These are phyloP conservation scores for Adineta ricciae DNA, from an alignment of 2,888 invertebrate species.

Conservation along the genomic window DNA sequence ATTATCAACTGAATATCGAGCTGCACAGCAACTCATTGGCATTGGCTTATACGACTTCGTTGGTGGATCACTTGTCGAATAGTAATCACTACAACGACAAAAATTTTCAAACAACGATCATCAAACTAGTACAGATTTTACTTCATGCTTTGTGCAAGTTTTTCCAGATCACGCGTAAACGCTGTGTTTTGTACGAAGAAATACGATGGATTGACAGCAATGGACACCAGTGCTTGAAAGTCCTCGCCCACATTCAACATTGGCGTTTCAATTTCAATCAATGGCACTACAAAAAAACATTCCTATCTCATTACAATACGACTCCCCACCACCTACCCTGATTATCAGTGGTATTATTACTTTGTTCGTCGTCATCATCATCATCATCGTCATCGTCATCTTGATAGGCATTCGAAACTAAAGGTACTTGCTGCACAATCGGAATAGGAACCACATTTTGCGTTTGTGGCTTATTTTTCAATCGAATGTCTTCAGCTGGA, in stretches of 20 bases:
- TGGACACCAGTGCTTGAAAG: neutral
- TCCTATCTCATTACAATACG: too few species aligned
- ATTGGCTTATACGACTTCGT: neutral
- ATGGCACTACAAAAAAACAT: neutral
- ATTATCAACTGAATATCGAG: conserved; percentile 1
- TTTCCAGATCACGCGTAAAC: neutral
- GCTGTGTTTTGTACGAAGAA: neutral
- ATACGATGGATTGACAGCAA: conserved; percentile 18
- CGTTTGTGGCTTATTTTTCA: neutral
- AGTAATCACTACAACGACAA: neutral
- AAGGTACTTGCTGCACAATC: neutral
- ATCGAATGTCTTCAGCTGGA: neutral
- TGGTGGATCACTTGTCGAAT: neutral
- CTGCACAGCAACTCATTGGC: neutral
- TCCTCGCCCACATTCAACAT: neutral
- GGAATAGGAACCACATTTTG: neutral
- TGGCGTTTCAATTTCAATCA: neutral
- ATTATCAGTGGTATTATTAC: neutral
- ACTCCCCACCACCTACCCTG: neutral
- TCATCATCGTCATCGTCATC: neutral
- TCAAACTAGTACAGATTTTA: neutral
- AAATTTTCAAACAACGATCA: neutral
- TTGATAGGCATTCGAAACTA: neutral
- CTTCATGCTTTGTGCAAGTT: conserved; percentile 2
- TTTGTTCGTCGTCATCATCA: neutral